These are phyloP conservation scores for Drosophila anomelani DNA, from an alignment of 2,888 invertebrate genomes.

Conservation along the genomic window DNA sequence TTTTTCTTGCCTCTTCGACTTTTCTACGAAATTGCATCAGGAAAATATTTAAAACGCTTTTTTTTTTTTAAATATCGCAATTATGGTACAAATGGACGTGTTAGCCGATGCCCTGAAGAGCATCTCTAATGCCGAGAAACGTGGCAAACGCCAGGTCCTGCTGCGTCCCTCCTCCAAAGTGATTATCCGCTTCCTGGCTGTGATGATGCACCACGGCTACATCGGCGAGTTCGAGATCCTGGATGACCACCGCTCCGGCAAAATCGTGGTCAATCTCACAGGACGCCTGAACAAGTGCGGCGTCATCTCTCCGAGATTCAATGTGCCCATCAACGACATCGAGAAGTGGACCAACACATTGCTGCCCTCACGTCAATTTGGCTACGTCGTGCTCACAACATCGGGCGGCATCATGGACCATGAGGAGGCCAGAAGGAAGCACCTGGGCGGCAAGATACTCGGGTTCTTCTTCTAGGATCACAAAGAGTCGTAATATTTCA, in stretches of 20 bases:
- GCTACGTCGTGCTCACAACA: conserved; percentile 98
- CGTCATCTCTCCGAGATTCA: conserved; percentile 99
- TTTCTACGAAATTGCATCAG: neutral
- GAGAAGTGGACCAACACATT: conserved; percentile 99
- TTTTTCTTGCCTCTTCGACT: neutral
- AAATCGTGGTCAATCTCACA: conserved; percentile 99
- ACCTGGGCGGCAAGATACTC: conserved; percentile 99
- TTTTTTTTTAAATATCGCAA: neutral
- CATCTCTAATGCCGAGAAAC: conserved; percentile 99
- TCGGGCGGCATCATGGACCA: conserved; percentile 99
- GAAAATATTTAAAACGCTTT: neutral
- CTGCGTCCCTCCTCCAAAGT: conserved; percentile 99
- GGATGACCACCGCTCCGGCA: conserved; percentile 99
- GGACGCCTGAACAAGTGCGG: conserved; percentile 99
- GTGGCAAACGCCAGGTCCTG: conserved; percentile 99
- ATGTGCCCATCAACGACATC: conserved; percentile 97
- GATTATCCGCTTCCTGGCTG: conserved; percentile 98
- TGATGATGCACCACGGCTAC: conserved; percentile 99
- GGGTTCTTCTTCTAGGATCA: conserved; percentile 98
- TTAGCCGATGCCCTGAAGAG: conserved; percentile 99
- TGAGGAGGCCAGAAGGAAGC: conserved; percentile 99
- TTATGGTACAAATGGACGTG: conserved; percentile 99
- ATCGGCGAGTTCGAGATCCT: conserved; percentile 99
- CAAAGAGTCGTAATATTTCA: neutral
- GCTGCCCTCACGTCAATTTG: conserved; percentile 99